Conservation (phyloP, 2,888 invertebrate species). For the Cantharis rufa region DNA sequence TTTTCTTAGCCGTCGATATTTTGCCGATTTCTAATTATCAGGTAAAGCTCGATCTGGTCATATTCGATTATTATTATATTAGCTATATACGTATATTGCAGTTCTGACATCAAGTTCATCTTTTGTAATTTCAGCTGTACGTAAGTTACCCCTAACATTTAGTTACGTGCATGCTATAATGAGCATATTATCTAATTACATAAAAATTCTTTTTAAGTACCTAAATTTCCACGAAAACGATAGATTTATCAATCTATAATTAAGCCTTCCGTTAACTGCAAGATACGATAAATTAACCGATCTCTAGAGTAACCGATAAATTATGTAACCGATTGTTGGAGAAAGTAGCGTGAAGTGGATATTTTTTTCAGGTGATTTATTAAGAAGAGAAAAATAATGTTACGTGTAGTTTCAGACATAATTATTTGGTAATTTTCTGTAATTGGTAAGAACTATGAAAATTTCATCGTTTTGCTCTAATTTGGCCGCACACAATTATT, state of each 20-base stretch:
- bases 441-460: not conserved
- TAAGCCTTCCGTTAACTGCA: not conserved
- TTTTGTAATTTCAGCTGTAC: no score
- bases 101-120: no score
- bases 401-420: not conserved
- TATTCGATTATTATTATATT: no score
- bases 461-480: not conserved
- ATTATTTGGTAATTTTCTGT: not conserved
- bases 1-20: no score
- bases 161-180: no score
- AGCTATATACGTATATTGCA: no score
- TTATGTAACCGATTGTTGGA: not conserved
- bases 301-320: not conserved
- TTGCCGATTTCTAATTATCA: no score
- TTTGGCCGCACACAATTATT: not conserved
- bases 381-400: not conserved
- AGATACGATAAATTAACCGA: not conserved
- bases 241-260: not conserved
- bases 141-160: no score
- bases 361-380: not conserved
- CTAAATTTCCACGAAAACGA: not conserved
- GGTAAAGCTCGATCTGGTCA: no score
- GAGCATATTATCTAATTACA: no score
- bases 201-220: not conserved
- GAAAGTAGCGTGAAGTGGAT: not conserved